Conservation (phyloP, 2,888 invertebrate genomes). For the Abscondita cerata region DNA sequence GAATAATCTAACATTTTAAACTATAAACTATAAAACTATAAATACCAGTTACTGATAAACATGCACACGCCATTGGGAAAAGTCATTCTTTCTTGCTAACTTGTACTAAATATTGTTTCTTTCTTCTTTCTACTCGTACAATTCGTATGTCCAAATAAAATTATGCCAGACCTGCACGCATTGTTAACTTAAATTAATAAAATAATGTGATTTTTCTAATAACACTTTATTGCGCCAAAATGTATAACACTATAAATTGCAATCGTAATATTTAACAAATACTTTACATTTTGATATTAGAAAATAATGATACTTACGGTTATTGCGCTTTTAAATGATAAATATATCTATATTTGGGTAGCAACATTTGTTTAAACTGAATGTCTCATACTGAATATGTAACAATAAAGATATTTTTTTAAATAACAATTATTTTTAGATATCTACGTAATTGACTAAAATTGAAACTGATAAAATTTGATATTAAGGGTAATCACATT, state of each 20-base stretch:
- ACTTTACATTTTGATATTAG: conserved; percentile 1
- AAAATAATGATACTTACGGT: background rate
- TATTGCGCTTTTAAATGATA: background rate
- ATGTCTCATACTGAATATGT: conserved; percentile 14
- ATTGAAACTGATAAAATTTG: background rate
- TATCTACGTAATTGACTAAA: conserved; percentile 8
- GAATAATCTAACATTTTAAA: too few species aligned
- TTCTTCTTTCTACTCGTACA: too few species aligned
- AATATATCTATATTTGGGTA: background rate
- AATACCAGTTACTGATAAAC: too few species aligned
- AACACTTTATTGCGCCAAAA: conserved; percentile 24
- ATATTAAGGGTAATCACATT: background rate
- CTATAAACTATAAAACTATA: too few species aligned
- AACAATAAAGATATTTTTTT: conserved; percentile 17
- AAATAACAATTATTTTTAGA: background rate
- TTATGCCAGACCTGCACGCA: too few species aligned
- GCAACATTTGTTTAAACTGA: background rate
- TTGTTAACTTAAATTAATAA: too few species aligned
- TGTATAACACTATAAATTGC: conserved; percentile 29
- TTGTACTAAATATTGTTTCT: too few species aligned
- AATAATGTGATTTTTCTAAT: too few species aligned
- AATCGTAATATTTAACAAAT: conserved; percentile 26
- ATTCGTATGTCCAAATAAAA: too few species aligned
- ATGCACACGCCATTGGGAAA: too few species aligned
- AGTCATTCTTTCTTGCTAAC: too few species aligned